phyloP scores from a whole-genome alignment of 2,797 vertebrate genomes.

The Paedocypris micromegethes region DNA sequence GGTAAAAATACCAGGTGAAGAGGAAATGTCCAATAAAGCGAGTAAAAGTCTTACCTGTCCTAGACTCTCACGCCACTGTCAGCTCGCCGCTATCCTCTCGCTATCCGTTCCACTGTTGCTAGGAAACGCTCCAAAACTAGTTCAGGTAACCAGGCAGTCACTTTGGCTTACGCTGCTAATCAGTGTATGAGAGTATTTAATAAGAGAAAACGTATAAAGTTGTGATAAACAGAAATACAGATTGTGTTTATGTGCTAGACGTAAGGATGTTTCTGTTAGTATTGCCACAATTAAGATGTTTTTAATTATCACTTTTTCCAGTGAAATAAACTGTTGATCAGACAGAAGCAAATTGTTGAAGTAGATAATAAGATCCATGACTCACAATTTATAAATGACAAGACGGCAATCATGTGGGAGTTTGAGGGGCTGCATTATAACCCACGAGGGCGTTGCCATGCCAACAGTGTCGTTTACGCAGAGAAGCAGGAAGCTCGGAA shows the following conservation, averaged over 20 bases:
- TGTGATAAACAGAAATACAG: too few relatives aligned
- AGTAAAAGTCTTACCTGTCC: slow-evolving; percentile 36
- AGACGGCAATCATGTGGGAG: slow-evolving; percentile 9
- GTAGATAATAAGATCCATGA: slow-evolving; percentile 2
- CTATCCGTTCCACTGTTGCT: slow-evolving; percentile 60
- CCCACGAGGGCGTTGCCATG: not conserved
- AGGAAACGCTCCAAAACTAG: slow-evolving; percentile 54
- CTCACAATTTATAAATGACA: slow-evolving; percentile 8
- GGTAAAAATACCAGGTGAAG: too few relatives aligned
- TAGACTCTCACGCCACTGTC: slow-evolving; percentile 6
- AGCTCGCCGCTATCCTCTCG: slow-evolving; percentile 28
- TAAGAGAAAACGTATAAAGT: too few relatives aligned
- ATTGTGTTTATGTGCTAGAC: too few relatives aligned
- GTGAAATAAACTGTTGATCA: not conserved
- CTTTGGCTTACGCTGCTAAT: not conserved
- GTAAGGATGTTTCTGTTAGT: too few relatives aligned
- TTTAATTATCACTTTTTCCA: not conserved
- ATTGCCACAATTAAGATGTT: too few relatives aligned
- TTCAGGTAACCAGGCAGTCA: slow-evolving; percentile 38
- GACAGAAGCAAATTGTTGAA: not conserved
- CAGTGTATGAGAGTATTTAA: too few relatives aligned
- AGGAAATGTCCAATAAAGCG: not conserved
- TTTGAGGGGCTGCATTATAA: not conserved
- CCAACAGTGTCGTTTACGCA: slow-evolving; percentile 2
- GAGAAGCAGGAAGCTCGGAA: too few relatives aligned